Evolutionary conservation across 2,888 invertebrate species (phyloP).

Genomic region (Holacanthella duospinosa): DNA sequence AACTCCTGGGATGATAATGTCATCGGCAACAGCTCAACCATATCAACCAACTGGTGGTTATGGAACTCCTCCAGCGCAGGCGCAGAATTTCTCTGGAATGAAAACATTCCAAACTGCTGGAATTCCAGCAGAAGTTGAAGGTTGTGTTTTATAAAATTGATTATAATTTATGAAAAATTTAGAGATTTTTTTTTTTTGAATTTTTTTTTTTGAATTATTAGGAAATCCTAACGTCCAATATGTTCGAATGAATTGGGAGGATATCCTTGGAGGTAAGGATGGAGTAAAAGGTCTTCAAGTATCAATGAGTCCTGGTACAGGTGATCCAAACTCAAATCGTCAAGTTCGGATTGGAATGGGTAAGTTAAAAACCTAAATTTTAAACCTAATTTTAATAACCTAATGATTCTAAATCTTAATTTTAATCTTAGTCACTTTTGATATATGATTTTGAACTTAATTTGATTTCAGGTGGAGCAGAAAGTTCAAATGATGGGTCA

Average conservation of each 20-base stretch:
- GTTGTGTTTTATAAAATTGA: too few species aligned
- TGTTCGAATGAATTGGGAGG: slow-evolving; percentile 28
- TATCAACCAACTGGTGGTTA: not conserved
- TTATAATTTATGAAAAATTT: too few species aligned
- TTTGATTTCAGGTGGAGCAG: not conserved
- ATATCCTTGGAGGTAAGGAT: slow-evolving; percentile 21
- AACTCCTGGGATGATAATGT: not conserved
- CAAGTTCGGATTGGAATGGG: slow-evolving; percentile 27
- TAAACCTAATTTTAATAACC: not conserved
- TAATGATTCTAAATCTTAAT: too few species aligned
- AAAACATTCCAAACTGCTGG: not conserved
- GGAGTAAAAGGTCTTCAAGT: slow-evolving; percentile 24
- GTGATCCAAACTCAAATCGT: slow-evolving; percentile 18
- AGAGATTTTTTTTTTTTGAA: not conserved
- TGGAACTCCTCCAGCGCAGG: not conserved
- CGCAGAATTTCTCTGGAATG: not conserved
- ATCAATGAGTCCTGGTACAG: slow-evolving; percentile 22
- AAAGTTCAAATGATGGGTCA: slow-evolving; percentile 14
- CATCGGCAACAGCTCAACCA: not conserved
- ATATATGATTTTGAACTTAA: not conserved
- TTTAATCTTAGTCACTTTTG: too few species aligned
- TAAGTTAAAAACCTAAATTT: not conserved
- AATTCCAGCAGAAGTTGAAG: not conserved
- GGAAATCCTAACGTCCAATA: slow-evolving; percentile 19
- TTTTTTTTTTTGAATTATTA: not conserved